Percentiles rank a stretch among this genome's conserved stretches.
These are phyloP conservation scores for Branchellion lobata DNA, from an alignment of 2,888 invertebrate genomes.

Conservation along the genomic window DNA sequence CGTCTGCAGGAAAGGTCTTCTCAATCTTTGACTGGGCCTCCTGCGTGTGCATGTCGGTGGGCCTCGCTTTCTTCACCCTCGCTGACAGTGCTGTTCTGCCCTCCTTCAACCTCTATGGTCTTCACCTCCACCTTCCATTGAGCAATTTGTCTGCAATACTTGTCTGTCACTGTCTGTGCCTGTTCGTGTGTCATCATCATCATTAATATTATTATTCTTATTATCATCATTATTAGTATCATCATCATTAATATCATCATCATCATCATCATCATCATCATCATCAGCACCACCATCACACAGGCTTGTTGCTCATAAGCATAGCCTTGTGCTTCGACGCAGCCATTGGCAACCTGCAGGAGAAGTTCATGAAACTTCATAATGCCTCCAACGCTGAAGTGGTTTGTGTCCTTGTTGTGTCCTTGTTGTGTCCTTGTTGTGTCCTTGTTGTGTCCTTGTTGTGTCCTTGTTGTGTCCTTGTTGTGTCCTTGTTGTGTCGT, in stretches of 20 bases:
- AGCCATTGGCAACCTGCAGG: slow-evolving; percentile 92
- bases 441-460: too few species aligned
- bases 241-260: too few species aligned
- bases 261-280: too few species aligned
- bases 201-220: too few species aligned
- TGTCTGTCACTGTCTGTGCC: slow-evolving; percentile 53
- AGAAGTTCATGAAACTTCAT: slow-evolving; percentile 84
- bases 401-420: slow-evolving; percentile 61
- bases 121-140: too few species aligned
- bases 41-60: slow-evolving; percentile 81
- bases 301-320: slow-evolving; percentile 67
- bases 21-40: slow-evolving; percentile 63
- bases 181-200: background rate
- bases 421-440: background rate
- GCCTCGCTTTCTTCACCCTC: slow-evolving; percentile 85
- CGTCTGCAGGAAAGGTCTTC: slow-evolving; percentile 36
- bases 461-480: too few species aligned
- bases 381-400: slow-evolving; percentile 85
- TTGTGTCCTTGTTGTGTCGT: too few species aligned
- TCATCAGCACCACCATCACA: background rate
- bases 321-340: slow-evolving; percentile 89
- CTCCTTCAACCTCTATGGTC: slow-evolving; percentile 67
- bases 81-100: slow-evolving; percentile 71
- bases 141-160: too few species aligned
- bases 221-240: too few species aligned